A percentile compares a stretch with the other conserved stretches of the same genome.
These are phyloP conservation scores for Acronicta psi DNA, from an alignment of 2,888 invertebrate species.

Conservation along the genomic window DNA sequence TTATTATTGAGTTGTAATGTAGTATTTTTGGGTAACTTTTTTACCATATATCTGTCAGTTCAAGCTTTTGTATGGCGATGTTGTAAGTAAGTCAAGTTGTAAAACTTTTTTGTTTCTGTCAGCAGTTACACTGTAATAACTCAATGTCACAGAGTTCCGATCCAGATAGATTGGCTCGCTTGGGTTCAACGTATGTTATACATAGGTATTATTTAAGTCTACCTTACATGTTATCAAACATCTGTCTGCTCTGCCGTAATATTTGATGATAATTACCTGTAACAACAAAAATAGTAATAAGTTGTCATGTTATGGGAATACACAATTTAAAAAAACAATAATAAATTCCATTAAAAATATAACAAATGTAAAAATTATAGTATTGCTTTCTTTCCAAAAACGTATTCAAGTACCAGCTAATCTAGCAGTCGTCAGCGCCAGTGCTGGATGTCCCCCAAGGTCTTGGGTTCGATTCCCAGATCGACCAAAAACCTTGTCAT, in stretches of 20 bases:
- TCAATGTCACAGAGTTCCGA: constrained; percentile 25
- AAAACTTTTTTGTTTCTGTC: constrained; percentile 13
- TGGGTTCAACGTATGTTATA: background rate
- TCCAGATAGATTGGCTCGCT: constrained; percentile 1
- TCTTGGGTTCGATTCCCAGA: too few relatives aligned
- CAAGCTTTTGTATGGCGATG: constrained; percentile 8
- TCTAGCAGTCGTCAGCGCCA: too few relatives aligned
- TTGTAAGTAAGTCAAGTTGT: constrained; percentile 16
- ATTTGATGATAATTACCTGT: constrained; percentile 50
- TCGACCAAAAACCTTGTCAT: too few relatives aligned
- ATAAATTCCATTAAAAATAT: too few relatives aligned
- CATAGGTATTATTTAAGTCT: background rate
- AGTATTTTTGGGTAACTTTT: background rate
- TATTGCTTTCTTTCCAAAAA: too few relatives aligned
- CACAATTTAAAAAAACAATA: background rate
- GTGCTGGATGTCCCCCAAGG: too few relatives aligned
- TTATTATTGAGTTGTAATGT: background rate
- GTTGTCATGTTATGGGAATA: background rate
- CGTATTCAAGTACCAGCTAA: too few relatives aligned
- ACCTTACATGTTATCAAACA: constrained; percentile 13
- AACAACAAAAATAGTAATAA: constrained; percentile 30
- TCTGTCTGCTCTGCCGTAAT: constrained; percentile 10
- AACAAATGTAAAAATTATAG: too few relatives aligned
- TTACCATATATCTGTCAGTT: constrained; percentile 3
- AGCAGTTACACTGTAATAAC: constrained; percentile 24